Percentiles rank a stretch among this genome's conserved stretches.
phyloP scores from a whole-genome alignment of 2,888 invertebrate genomes.

The Ctena decussata region DNA sequence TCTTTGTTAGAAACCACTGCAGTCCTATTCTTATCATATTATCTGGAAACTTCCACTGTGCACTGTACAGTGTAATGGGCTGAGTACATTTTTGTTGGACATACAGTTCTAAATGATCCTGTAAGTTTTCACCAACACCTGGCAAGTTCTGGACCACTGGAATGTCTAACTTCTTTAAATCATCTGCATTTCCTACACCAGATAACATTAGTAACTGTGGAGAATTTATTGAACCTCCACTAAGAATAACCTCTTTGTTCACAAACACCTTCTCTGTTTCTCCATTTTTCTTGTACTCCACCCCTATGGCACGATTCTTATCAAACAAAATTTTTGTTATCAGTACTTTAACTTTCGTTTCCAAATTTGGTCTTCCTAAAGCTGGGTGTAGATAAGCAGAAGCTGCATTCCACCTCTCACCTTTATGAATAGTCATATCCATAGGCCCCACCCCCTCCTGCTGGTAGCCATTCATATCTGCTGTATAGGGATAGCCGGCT shows the following conservation, averaged over 20 bases:
- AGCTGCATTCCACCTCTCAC: slow-evolving; percentile 90
- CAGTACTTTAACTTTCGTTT: slow-evolving; percentile 90
- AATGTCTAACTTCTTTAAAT: slow-evolving; percentile 88
- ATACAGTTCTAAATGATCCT: slow-evolving; percentile 91
- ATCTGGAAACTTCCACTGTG: slow-evolving; percentile 88
- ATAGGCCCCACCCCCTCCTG: slow-evolving; percentile 88
- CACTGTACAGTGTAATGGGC: slow-evolving; percentile 87
- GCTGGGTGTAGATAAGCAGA: slow-evolving; percentile 91
- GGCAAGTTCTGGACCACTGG: slow-evolving; percentile 89
- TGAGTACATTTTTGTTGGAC: slow-evolving; percentile 87
- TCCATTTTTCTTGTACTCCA: slow-evolving; percentile 85
- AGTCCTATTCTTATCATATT: slow-evolving; percentile 88
- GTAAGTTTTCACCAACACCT: slow-evolving; percentile 92
- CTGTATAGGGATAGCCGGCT: slow-evolving; percentile 87
- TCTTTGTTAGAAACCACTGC: slow-evolving; percentile 86
- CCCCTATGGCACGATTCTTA: slow-evolving; percentile 86
- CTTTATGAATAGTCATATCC: slow-evolving; percentile 89
- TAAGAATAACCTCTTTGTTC: slow-evolving; percentile 93
- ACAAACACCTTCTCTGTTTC: slow-evolving; percentile 87
- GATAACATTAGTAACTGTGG: slow-evolving; percentile 98
- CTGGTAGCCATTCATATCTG: slow-evolving; percentile 88
- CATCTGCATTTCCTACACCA: slow-evolving; percentile 91
- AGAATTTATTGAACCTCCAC: slow-evolving; percentile 96
- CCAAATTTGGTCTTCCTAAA: slow-evolving; percentile 89
- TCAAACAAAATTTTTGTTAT: slow-evolving; percentile 88